Base-by-base conservation (phyloP, 2,888 invertebrate species). In the Zeuzera pyrina region DNA sequence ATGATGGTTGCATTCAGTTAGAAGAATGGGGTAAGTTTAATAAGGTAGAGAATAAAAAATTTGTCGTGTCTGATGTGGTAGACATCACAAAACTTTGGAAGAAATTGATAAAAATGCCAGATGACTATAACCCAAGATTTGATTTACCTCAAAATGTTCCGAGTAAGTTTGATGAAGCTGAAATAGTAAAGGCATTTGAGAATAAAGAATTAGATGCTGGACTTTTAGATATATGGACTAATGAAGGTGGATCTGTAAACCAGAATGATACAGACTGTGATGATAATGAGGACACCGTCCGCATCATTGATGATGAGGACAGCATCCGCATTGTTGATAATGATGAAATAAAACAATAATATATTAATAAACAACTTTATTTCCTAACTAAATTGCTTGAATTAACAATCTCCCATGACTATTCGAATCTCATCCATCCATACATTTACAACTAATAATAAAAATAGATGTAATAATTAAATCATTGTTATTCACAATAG, bases 351-450 rank as follows among this genome's bases (percentile, higher is more conserved):
- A 71, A 70, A 71, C 47, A 52, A 38, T n/a, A 29, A 26, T 38
- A 8, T 53, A 45, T 49, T 52, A 47, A 56, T 64, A 69, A 70
- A 68, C 65, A 64, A 62, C 71, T 76, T 69, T 78, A 74, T 68
- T 77, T 66, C 59, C 71, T 77, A 70, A 56, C 63, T 74, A 72
- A 52, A 59, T 67, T 65, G 70, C 66, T 62, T 55, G 50, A 57
- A 52, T 53, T 55, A 64, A 49, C 50, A 12, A 8, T 5, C 12
- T 12, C 25, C 5, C 7, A 8, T n/a, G 22, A 11, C 22, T n/a
- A n/a, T n/a, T n/a, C n/a, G n/a, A n/a, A n/a, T n/a, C n/a, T n/a
- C n/a, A n/a, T n/a, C n/a, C n/a, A n/a, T n/a, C n/a, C n/a, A n/a
- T n/a, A n/a, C n/a, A n/a, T n/a, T n/a, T n/a, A n/a, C n/a, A n/a